Base-by-base conservation (phyloP, 2,888 invertebrate species). In the Digitonthophagus gazella region DNA sequence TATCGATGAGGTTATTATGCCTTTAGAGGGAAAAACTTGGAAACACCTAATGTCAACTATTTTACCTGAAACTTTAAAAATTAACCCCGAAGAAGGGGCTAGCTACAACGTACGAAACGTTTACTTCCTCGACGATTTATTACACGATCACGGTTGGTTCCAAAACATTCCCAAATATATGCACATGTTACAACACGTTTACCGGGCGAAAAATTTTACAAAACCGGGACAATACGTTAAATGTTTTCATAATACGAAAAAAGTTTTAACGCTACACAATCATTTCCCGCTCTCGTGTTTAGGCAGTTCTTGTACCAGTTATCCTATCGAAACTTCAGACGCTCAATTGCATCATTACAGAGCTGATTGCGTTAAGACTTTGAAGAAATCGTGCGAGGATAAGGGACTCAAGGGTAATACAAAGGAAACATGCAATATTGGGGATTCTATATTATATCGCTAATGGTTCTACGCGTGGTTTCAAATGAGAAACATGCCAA, bases 1-100 rank as follows among this genome's bases (percentile, higher is more conserved):
- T 81, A 93, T 95, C 74, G 97, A 97, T 83, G 97, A 97, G 83
- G 93, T 96, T 68, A 96, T 97, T 76, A 95, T 97, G 90, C 97
- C 97, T 4, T 85, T 92, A 75, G 88, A 90, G 75, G 87, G 88
- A 72, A 82, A 82, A 3, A 86, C 87, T 0, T 97, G 97, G 96
- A 85, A 86, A 66, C 88, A 89, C 73, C 85, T 97, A 71, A 91
- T 97, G 92, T 85, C 86, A 65, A 89, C 90, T 72, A 79, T 82
- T 1, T 82, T 91, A 74, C 86, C 87, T 0, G 90, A 91, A 78
- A 88, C 92, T 1, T 83, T 90, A 65, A 89, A 90, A 72, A 85
- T 90, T 11, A 88, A 89, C 67, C 86, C 89, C 79, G 88, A 88
- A 75, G 87, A 88, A 8, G 80, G 93, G 73, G 92, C 93, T 3